Conservation (phyloP, 2,113 vertebrate species). For the Ibidorhyncha struthersii region DNA sequence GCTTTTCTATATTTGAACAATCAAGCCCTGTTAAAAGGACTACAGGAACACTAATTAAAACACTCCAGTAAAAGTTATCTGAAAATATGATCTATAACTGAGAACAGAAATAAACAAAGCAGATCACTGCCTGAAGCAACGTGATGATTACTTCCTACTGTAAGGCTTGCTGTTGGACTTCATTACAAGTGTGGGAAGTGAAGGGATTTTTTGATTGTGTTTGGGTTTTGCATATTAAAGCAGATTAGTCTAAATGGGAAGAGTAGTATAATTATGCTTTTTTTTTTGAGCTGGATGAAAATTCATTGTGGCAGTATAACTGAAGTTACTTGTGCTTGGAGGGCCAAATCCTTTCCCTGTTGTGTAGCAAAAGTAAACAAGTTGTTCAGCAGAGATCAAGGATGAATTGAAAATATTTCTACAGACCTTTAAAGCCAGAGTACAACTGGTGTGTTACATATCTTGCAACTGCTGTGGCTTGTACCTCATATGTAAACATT, state of each 20-base stretch:
- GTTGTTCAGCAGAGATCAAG: neutral
- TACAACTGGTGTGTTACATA: neutral
- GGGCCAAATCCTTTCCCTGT: neutral
- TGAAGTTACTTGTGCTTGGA: neutral
- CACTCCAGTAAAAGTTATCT: conserved; percentile 59
- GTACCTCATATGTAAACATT: neutral
- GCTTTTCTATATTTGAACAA: conserved; percentile 49
- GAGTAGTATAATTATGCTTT: neutral
- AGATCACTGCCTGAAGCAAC: neutral
- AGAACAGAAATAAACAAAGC: conserved; percentile 45
- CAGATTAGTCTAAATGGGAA: conserved; percentile 55
- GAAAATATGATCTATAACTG: conserved; percentile 57
- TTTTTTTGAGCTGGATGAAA: neutral
- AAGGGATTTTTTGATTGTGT: neutral
- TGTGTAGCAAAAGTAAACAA: neutral
- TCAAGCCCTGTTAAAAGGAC: conserved; percentile 64
- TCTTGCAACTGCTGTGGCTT: neutral
- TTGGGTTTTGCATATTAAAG: conserved; percentile 47
- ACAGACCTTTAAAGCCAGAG: neutral
- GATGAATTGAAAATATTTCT: neutral
- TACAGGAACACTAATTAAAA: conserved; percentile 68
- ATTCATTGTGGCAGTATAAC: neutral
- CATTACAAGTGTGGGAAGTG: neutral
- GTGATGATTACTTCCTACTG: neutral
- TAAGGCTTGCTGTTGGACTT: neutral